Conservation (phyloP, 2,797 vertebrate species). For the Hippocampus kuda region DNA sequence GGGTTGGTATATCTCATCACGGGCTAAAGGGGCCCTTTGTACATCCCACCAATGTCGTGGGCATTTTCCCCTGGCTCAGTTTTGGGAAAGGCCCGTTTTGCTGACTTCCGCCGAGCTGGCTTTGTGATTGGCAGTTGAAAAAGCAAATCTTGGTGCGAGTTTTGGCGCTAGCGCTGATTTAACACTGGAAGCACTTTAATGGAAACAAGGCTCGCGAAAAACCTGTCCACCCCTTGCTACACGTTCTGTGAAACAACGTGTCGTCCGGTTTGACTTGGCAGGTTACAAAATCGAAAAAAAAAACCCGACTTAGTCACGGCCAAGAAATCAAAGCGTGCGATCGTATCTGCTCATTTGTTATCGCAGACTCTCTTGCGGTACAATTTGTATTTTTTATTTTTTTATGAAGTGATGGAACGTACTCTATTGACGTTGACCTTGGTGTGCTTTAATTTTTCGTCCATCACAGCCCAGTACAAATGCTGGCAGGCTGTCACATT, state of each 20-base stretch:
- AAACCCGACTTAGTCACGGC: background rate
- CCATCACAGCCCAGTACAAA: background rate
- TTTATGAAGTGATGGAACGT: background rate
- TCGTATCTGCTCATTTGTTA: background rate
- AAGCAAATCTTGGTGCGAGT: background rate
- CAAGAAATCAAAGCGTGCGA: background rate
- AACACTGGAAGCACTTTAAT: background rate
- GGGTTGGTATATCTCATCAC: too few relatives aligned
- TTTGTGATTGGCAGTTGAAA: background rate
- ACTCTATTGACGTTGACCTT: background rate
- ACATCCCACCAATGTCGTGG: too few relatives aligned
- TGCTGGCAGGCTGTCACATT: constrained; percentile 4
- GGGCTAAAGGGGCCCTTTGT: too few relatives aligned
- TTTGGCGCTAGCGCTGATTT: too few relatives aligned
- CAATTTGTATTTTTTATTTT: background rate
- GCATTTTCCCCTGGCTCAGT: too few relatives aligned
- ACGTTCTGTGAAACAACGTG: background rate
- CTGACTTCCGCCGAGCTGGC: background rate
- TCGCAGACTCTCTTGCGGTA: background rate
- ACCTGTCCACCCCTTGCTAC: background rate
- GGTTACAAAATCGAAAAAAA: background rate
- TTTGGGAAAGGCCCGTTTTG: too few relatives aligned
- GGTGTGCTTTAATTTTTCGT: background rate
- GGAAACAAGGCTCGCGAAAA: background rate
- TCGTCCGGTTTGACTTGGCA: background rate